phyloP scores from a whole-genome alignment of 1,140 invertebrate species.

The Eufriesea mexicana region DNA sequence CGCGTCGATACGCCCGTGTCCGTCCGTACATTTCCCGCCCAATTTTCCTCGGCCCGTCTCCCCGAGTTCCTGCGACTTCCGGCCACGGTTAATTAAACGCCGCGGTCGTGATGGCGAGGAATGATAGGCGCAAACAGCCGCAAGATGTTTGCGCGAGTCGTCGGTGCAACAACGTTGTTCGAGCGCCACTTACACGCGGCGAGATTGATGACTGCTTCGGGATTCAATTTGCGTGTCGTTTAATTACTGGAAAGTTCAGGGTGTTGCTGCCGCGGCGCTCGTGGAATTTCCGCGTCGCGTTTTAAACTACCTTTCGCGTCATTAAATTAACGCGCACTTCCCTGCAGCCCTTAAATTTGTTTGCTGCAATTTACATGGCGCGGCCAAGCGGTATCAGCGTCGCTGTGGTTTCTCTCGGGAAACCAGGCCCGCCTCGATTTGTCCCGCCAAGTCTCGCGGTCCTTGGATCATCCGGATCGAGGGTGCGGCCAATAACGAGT shows the following conservation, averaged over 20 bases:
- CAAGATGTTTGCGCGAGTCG: constrained; percentile 41
- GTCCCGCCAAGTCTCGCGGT: too few species aligned
- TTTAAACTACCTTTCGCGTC: constrained; percentile 30
- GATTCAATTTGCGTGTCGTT: constrained; percentile 6
- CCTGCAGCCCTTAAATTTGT: background rate
- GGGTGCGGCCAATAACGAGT: too few species aligned
- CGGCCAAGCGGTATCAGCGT: background rate
- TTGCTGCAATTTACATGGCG: background rate
- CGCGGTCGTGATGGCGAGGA: constrained; percentile 24
- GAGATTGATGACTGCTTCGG: constrained; percentile 23
- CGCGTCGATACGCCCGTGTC: background rate
- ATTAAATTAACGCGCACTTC: constrained; percentile 19
- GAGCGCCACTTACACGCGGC: background rate
- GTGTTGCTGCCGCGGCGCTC: background rate
- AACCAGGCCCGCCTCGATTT: background rate
- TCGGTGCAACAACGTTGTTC: background rate
- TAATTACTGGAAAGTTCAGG: constrained; percentile 19
- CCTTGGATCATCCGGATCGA: too few species aligned
- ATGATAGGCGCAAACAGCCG: constrained; percentile 40
- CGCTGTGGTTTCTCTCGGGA: background rate
- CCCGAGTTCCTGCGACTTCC: background rate
- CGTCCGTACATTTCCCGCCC: too few species aligned
- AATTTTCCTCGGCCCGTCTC: too few species aligned
- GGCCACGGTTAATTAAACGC: constrained; percentile 23
- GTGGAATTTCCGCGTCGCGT: constrained; percentile 12